phyloP scores from a whole-genome alignment of 2,888 invertebrate species.

The Gasteruption jaculator region DNA sequence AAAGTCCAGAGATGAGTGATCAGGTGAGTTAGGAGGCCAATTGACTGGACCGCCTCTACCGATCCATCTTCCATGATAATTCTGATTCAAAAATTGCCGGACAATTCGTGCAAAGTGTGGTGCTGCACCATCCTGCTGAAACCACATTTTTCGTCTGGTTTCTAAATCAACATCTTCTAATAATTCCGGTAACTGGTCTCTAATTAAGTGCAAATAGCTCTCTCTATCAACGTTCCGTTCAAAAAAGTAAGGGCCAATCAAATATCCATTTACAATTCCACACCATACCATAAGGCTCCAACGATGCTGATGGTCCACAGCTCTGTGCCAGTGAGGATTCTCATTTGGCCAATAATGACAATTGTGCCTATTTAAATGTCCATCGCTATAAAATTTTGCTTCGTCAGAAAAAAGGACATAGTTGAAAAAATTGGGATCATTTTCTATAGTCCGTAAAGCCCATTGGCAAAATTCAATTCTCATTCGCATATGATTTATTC shows the following conservation, averaged over 20 bases:
- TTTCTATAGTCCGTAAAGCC: neutral
- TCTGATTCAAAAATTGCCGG: no score
- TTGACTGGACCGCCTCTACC: no score
- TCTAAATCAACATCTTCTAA: no score
- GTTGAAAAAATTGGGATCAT: neutral
- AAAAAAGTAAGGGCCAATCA: constrained; percentile 5
- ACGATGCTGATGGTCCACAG: constrained; percentile 5
- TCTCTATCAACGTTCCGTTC: constrained; percentile 2
- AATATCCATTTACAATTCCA: constrained; percentile 2
- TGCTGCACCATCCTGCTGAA: no score
- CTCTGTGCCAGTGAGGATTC: constrained; percentile 9
- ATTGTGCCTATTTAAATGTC: constrained; percentile 7
- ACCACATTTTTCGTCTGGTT: no score
- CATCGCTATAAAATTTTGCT: constrained; percentile 4
- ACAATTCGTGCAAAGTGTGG: no score
- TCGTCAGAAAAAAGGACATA: constrained; percentile 8
- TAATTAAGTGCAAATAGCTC: constrained; percentile 3
- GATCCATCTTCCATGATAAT: no score
- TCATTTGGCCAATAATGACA: constrained; percentile 9
- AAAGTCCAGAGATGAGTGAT: no score
- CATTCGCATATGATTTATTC: neutral
- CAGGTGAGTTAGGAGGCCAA: no score
- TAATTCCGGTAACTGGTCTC: no score
- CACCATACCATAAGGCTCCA: constrained; percentile 6
- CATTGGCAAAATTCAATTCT: constrained; percentile 1